Percentiles rank a stretch among this genome's conserved stretches.
phyloP scores from a whole-genome alignment of 2,888 invertebrate genomes.

The Mystacides longicornis region DNA sequence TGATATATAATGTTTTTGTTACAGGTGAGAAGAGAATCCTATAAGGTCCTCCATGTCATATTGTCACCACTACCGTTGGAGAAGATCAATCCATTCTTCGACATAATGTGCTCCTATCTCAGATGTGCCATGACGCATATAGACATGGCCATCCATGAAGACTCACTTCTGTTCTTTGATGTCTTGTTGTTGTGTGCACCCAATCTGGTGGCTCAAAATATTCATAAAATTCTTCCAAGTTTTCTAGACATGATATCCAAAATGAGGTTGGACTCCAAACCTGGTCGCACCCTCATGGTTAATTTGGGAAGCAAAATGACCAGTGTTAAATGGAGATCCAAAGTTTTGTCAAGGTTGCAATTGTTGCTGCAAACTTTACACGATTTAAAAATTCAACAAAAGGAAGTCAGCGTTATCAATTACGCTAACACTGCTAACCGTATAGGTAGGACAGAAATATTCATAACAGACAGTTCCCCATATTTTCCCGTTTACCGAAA shows the following conservation, averaged over 20 bases:
- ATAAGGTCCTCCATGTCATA: conserved; percentile 49
- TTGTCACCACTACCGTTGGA: conserved; percentile 37
- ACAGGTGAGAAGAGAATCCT: conserved; percentile 49
- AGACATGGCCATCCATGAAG: conserved; percentile 70
- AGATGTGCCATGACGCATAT: conserved; percentile 89
- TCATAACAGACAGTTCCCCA: conserved; percentile 33
- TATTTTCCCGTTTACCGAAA: conserved; percentile 34
- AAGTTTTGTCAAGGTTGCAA: conserved; percentile 65
- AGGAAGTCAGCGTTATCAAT: conserved; percentile 4
- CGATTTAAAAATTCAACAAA: conserved; percentile 21
- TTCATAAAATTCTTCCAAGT: conserved; percentile 65
- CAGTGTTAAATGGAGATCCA: conserved; percentile 70
- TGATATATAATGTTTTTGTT: conserved; percentile 29
- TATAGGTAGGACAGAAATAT: conserved; percentile 29
- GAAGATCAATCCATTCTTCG: conserved; percentile 65
- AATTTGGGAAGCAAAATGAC: conserved; percentile 66
- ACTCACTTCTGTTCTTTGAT: conserved; percentile 73
- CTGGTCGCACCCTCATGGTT: conserved; percentile 60
- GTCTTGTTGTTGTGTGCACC: conserved; percentile 63
- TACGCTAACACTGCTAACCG: conserved; percentile 6
- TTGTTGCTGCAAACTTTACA: conserved; percentile 47
- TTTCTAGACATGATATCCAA: conserved; percentile 82
- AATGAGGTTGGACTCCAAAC: conserved; percentile 53
- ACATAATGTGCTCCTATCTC: conserved; percentile 69
- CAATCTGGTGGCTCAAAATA: conserved; percentile 55